Evolutionary conservation across 2,888 invertebrate species (phyloP).

Genomic region (Diplazon laetatorius): DNA sequence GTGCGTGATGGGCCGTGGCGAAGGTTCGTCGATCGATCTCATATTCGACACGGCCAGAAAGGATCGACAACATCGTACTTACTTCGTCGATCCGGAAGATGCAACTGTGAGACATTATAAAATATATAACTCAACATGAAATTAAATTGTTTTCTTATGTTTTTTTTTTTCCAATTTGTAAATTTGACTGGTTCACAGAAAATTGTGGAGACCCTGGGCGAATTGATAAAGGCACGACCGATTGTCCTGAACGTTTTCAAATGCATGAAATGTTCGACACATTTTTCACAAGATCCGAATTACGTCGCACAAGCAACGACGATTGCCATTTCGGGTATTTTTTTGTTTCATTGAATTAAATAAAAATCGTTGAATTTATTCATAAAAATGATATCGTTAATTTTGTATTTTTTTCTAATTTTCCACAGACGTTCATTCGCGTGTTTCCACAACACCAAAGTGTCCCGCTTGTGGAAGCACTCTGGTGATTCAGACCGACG

Average conservation of each 20-base stretch:
- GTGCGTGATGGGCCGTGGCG: conserved; percentile 79
- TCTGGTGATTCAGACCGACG: conserved; percentile 84
- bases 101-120: conserved; percentile 82
- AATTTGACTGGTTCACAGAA: conserved; percentile 82
- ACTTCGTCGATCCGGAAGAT: conserved; percentile 84
- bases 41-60: conserved; percentile 86
- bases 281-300: conserved; percentile 84
- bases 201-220: conserved; percentile 82
- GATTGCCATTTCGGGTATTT: conserved; percentile 63
- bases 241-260: conserved; percentile 80
- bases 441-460: conserved; percentile 67
- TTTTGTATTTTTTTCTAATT: not conserved
- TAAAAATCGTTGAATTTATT: too few relatives aligned
- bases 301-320: conserved; percentile 65
- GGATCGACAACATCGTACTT: conserved; percentile 85
- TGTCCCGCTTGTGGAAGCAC: conserved; percentile 86
- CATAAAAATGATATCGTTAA: too few relatives aligned
- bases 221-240: conserved; percentile 83
- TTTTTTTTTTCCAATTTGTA: too few relatives aligned
- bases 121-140: conserved; percentile 6
- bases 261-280: conserved; percentile 86
- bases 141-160: conserved; percentile 20
- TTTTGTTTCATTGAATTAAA: too few relatives aligned
- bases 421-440: conserved; percentile 64
- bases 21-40: conserved; percentile 84